Base-by-base conservation (phyloP, 1,140 invertebrate genomes). In the Acromyrmex charruanus region DNA sequence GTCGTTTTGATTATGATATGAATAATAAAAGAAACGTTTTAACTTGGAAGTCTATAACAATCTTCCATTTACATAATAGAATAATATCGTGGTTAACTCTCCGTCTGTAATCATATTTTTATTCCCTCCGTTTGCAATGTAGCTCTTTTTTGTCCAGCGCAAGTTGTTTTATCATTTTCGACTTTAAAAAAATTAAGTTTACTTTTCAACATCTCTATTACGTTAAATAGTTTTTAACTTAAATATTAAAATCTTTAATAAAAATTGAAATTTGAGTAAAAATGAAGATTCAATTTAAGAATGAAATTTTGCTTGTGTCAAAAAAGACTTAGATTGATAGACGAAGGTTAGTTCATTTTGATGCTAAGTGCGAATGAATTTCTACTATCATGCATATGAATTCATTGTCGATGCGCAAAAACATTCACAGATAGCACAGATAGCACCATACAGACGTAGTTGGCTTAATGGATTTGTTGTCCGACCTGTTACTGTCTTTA, bases 391-490 rank as follows among this genome's bases (percentile, higher is more conserved):
- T 7, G 12, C 18, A 49, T 18, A 49, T n/a, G 61, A 53, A 12
- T n/a, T 75, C 14, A 72, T 35, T 63, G 80, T 31, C 25, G 35
- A 61, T 82, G 25, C 25, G 25, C 53, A 49, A 82, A 28, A 84
- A 63, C 49, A 35, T 74, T 82, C 14, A 25, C 39, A 39, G 49
- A 18, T 18, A 25, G 61, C 14, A 25, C 39, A 39, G 49, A 18
- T 18, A 25, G 61, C 25, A 39, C 63, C 80, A 35, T 35, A 35
- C 31, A 39, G 25, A 35, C 14, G 44, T 39, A 84, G 39, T 71
- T 75, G 39, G 39, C 44, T 84, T 84, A 84, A 53, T 84, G 69
- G 55, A 74, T 84, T 84, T 84, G 69, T 84, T 61, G 80, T 75
- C 80, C n/a, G 80, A 74, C 28, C 80, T 61, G 69, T 84, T 84